phyloP scores from a whole-genome alignment of 1,140 invertebrate genomes.

The Oppia nitens region DNA sequence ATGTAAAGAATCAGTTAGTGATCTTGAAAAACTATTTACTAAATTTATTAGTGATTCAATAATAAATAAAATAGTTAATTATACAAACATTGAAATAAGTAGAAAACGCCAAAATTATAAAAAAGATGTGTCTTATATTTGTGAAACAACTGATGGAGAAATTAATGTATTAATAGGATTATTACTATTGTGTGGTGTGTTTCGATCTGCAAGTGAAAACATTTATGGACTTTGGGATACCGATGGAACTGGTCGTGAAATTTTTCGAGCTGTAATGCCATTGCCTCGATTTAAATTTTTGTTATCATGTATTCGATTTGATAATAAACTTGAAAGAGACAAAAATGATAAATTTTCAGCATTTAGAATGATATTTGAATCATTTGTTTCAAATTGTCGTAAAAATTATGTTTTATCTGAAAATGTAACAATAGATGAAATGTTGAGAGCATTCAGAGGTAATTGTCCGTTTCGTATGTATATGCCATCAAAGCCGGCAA shows the following conservation, averaged over 20 bases:
- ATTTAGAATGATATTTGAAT: conserved; percentile 15
- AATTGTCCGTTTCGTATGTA: conserved; percentile 19
- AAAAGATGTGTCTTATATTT: too few species aligned
- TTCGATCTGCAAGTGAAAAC: neutral
- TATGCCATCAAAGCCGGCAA: conserved; percentile 19
- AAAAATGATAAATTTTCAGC: conserved; percentile 13
- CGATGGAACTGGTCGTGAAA: neutral
- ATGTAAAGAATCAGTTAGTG: too few species aligned
- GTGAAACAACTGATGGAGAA: too few species aligned
- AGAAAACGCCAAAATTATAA: too few species aligned
- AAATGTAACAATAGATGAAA: conserved; percentile 21
- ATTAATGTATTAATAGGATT: neutral
- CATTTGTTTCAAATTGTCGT: conserved; percentile 18
- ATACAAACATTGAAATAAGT: too few species aligned
- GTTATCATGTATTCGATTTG: neutral
- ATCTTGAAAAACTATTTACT: too few species aligned
- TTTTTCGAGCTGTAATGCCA: neutral
- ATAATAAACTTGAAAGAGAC: neutral
- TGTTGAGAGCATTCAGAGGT: conserved; percentile 19
- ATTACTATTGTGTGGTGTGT: neutral
- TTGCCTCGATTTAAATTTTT: neutral
- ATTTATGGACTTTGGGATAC: neutral
- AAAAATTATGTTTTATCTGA: conserved; percentile 8
- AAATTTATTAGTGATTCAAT: too few species aligned
- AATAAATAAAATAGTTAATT: too few species aligned